phyloP scores from a whole-genome alignment of 2,888 invertebrate species.

The Tipula helvola region DNA sequence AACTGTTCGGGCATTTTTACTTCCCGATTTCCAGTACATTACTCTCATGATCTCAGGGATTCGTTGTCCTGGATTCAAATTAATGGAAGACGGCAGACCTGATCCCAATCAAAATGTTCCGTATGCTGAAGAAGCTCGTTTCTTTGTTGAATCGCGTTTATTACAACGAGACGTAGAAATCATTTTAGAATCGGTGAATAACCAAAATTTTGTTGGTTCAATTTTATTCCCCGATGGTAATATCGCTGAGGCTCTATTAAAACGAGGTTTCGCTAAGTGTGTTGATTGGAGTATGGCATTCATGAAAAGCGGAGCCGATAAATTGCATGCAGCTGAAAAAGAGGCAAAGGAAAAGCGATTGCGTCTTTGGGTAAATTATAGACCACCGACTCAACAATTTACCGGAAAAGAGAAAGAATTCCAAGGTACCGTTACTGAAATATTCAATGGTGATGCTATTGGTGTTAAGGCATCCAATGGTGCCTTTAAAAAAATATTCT shows the following conservation, averaged over 20 bases:
- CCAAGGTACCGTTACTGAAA: slow-evolving; percentile 71
- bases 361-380: slow-evolving; percentile 87
- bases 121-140: slow-evolving; percentile 84
- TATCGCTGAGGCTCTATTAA: slow-evolving; percentile 83
- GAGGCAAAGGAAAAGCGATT: slow-evolving; percentile 75
- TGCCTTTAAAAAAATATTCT: slow-evolving; percentile 77
- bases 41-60: slow-evolving; percentile 95
- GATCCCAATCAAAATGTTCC: slow-evolving; percentile 53
- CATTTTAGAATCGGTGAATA: slow-evolving; percentile 82
- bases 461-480: slow-evolving; percentile 70
- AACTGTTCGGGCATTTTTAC: slow-evolving; percentile 79
- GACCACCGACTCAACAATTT: slow-evolving; percentile 53
- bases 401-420: slow-evolving; percentile 72
- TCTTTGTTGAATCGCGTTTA: slow-evolving; percentile 81
- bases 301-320: slow-evolving; percentile 66
- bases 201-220: slow-evolving; percentile 87
- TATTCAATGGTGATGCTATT: slow-evolving; percentile 89
- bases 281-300: slow-evolving; percentile 87
- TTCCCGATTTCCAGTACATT: slow-evolving; percentile 83
- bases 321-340: slow-evolving; percentile 72
- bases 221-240: slow-evolving; percentile 85
- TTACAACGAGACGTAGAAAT: slow-evolving; percentile 86
- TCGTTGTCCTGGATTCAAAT: slow-evolving; percentile 69
- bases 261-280: slow-evolving; percentile 87
- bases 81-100: slow-evolving; percentile 56